Percentiles rank a stretch among this genome's conserved stretches.
phyloP scores from a whole-genome alignment of 23 tunicate genomes.

The Trididemnum nubilum region DNA sequence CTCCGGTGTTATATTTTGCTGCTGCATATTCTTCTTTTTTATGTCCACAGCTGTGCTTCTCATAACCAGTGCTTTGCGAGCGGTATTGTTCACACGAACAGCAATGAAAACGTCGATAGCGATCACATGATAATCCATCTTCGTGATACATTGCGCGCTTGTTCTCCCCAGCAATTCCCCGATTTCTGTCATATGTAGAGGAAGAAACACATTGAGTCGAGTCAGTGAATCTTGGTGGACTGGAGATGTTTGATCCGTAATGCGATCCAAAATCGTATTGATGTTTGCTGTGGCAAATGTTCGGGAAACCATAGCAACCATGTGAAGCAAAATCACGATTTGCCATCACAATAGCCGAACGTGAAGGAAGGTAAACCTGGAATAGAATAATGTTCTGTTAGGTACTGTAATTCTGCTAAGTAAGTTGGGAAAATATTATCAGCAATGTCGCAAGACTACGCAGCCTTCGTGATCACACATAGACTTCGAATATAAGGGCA shows the following conservation, averaged over 20 bases:
- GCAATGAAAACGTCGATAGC: neutral
- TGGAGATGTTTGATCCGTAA: neutral
- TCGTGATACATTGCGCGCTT: neutral
- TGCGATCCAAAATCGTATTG: neutral
- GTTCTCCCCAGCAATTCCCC: neutral
- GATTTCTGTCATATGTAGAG: neutral
- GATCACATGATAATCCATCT: neutral
- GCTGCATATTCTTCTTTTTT: slow-evolving; percentile 6
- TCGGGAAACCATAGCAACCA: neutral
- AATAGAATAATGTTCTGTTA: neutral
- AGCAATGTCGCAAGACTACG: too few relatives aligned
- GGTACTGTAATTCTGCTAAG: too few relatives aligned
- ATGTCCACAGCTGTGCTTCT: neutral
- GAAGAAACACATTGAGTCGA: neutral
- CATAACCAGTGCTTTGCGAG: neutral
- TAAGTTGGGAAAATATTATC: too few relatives aligned
- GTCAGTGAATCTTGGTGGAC: neutral
- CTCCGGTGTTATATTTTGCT: neutral
- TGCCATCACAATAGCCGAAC: slow-evolving; percentile 37
- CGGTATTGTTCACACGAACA: neutral
- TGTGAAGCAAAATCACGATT: slow-evolving; percentile 10
- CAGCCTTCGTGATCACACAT: too few relatives aligned
- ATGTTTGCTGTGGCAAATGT: neutral
- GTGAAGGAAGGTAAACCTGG: slow-evolving; percentile 40
- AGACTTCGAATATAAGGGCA: too few relatives aligned